Evolutionary conservation across 2,888 invertebrate species (phyloP), one percentile per base, ranked within the genome.

Genomic region (Erebia palarica): DNA sequence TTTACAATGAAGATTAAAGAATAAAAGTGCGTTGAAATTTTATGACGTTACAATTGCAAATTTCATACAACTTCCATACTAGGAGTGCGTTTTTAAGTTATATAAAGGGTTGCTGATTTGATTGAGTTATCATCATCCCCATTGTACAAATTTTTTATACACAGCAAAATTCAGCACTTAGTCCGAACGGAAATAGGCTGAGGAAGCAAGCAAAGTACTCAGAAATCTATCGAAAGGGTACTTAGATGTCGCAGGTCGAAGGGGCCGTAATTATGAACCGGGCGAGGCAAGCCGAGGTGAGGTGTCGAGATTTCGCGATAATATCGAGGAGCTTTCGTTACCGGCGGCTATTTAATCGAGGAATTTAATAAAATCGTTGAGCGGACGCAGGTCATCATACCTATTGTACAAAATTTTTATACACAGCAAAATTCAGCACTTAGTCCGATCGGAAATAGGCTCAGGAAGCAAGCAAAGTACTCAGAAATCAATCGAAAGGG

Each of bases 331-430:
- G 83, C 84, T 86, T 84, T 84, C 83, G 80, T 83, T 81, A 83
- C 84, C 85, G 83, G 79, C 83, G 82, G 84, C 81, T 84, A 84
- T 88, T 89, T 88, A 86, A 87, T 86, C 86, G 84, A 61, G 80
- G 86, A 89, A 89, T 90, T 90, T 87, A 89, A 89, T 91, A 89
- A 88, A 88, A 87, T 81, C 83, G 82, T 84, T 83, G 82, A 82
- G 77, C 76, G 73, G 76, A 79, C 73, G 76, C 77, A 77, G 77
- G n/a, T n/a, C n/a, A n/a, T n/a, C n/a, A n/a, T n/a, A n/a, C n/a
- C n/a, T 14, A 51, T 2, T 44, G 44, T 44, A 44, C 8, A 9
- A 44, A 44, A 21, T 3, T 21, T n/a, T 3, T 3, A 27, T 27
- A 27, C 27, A 27, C 3, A 27, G 27, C 27, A 27, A 27, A 27